A percentile compares a stretch with the other conserved stretches of the same genome.
Conservation (phyloP, 2,797 vertebrate species). For the Pempheris klunzingeri region DNA sequence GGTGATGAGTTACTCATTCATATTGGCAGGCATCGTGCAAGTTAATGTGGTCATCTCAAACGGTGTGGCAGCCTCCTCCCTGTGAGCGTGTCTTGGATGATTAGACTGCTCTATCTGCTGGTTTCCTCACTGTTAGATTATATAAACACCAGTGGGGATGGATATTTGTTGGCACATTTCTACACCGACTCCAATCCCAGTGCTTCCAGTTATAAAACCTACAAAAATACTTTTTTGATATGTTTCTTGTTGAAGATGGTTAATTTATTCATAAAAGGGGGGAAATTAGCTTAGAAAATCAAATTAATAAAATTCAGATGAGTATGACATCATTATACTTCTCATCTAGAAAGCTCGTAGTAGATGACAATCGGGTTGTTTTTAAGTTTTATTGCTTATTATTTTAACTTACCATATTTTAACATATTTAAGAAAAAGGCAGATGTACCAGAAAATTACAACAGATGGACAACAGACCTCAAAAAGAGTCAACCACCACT, state of each 20-base stretch:
- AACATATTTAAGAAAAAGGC: no score
- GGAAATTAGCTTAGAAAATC: neutral
- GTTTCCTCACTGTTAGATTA: conserved; percentile 38
- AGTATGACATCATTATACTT: neutral
- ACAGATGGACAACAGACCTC: no score
- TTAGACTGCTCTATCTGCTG: conserved; percentile 38
- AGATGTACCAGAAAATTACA: no score
- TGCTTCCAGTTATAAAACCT: conserved; percentile 30
- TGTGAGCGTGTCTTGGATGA: conserved; percentile 29
- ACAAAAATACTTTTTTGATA: no score
- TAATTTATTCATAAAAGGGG: neutral
- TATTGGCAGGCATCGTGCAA: conserved; percentile 53
- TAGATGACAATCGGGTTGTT: neutral
- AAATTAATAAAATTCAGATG: conserved; percentile 3
- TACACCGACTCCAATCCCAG: conserved; percentile 13
- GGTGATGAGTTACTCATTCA: conserved; percentile 62
- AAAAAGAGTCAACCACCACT: no score
- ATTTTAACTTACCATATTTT: no score
- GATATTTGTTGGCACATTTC: conserved; percentile 19
- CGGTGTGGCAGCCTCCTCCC: conserved; percentile 52
- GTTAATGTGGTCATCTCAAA: conserved; percentile 50
- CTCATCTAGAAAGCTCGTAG: neutral
- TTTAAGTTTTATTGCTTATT: no score
- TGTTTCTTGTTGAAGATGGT: no score
- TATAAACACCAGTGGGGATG: conserved; percentile 46